phyloP scores from a whole-genome alignment of 2,888 invertebrate genomes.

The Ophion ventricosus region DNA sequence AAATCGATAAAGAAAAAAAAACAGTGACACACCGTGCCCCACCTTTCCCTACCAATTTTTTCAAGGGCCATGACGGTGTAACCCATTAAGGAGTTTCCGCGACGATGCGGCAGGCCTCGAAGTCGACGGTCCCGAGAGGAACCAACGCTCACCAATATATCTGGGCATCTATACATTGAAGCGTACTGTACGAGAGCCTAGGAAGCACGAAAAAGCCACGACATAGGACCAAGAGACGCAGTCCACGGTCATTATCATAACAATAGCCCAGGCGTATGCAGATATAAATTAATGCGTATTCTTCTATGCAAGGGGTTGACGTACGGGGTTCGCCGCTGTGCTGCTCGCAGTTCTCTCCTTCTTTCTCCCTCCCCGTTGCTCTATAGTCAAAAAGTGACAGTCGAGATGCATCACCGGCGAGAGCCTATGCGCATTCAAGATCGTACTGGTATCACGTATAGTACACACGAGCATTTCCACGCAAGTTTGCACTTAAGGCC shows the following conservation, averaged over 20 bases:
- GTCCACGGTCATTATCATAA: conserved; percentile 79
- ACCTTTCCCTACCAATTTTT: too few relatives aligned
- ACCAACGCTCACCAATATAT: too few relatives aligned
- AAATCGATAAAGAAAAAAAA: too few relatives aligned
- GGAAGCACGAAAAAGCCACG: conserved; percentile 43
- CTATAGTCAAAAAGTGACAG: conserved; percentile 58
- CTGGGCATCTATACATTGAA: not conserved
- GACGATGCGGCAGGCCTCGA: too few relatives aligned
- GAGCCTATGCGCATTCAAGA: conserved; percentile 49
- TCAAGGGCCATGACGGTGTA: too few relatives aligned
- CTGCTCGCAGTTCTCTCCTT: conserved; percentile 54
- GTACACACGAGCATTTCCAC: too few relatives aligned
- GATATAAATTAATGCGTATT: conserved; percentile 83
- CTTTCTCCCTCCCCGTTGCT: conserved; percentile 38
- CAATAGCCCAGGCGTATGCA: conserved; percentile 80
- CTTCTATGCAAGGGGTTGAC: conserved; percentile 79
- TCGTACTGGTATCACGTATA: conserved; percentile 7
- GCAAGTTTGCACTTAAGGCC: too few relatives aligned
- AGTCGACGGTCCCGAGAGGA: too few relatives aligned
- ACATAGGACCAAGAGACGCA: conserved; percentile 54
- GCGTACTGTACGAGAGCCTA: not conserved
- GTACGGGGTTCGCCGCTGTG: conserved; percentile 62
- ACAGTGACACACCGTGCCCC: too few relatives aligned
- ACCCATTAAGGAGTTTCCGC: too few relatives aligned
- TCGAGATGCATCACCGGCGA: conserved; percentile 63